Evolutionary conservation across 2,797 vertebrate species (phyloP).

Genomic region (Hirundo rustica): DNA sequence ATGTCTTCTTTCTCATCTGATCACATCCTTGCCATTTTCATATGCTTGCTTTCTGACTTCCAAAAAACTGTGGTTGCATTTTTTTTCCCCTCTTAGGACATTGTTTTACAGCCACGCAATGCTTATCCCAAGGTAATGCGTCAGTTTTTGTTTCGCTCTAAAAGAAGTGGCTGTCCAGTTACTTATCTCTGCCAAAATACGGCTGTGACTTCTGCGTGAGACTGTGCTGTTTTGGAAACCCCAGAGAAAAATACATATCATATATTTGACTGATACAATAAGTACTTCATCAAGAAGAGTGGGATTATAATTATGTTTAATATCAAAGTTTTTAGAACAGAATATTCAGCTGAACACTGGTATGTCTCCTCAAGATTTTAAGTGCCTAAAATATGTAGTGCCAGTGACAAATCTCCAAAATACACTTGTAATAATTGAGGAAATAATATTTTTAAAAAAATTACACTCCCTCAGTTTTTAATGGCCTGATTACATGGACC

Average conservation of each 20-base stretch:
- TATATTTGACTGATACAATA: not conserved
- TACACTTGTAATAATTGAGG: not conserved
- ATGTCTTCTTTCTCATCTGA: not conserved
- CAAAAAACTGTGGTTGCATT: not conserved
- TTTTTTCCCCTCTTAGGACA: not conserved
- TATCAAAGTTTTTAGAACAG: not conserved
- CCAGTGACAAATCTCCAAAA: not conserved
- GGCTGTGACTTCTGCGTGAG: not conserved
- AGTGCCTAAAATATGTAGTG: not conserved
- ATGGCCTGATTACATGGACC: not conserved
- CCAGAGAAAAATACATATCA: not conserved
- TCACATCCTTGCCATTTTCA: not conserved
- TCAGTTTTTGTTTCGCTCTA: not conserved
- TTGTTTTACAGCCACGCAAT: not conserved
- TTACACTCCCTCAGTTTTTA: not conserved
- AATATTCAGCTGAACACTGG: not conserved
- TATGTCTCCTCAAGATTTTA: not conserved
- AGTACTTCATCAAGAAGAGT: not conserved
- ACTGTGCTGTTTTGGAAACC: conserved; percentile 2
- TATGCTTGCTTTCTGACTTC: not conserved
- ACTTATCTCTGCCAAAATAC: not conserved
- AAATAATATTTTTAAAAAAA: not conserved
- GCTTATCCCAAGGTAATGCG: not conserved
- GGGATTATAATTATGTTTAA: not conserved
- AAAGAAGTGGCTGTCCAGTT: not conserved